Conservation (phyloP, 2,888 invertebrate species). For the Eutolmus rufibarbis region DNA sequence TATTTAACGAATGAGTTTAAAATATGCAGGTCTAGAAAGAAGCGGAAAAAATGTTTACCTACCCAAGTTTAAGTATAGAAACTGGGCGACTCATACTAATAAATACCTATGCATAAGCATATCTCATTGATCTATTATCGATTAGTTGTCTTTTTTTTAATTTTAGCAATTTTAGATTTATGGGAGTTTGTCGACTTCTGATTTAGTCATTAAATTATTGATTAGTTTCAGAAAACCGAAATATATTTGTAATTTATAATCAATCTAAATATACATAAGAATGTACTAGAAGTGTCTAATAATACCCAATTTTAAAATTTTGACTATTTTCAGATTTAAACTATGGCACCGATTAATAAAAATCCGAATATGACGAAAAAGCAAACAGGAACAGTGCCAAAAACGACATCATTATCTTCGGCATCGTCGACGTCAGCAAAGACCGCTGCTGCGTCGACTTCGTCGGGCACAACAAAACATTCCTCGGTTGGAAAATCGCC, state of each 20-base stretch:
- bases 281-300: neutral
- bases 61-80: neutral
- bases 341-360: slow-evolving; percentile 32
- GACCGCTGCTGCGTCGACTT: slow-evolving; percentile 42
- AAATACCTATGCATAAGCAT: too few relatives aligned
- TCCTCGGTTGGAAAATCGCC: slow-evolving; percentile 40
- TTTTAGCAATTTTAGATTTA: neutral
- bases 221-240: neutral
- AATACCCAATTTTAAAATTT: neutral
- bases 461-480: neutral
- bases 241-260: neutral
- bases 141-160: neutral
- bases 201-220: neutral
- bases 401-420: slow-evolving; percentile 65
- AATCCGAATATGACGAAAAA: slow-evolving; percentile 46
- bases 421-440: slow-evolving; percentile 40
- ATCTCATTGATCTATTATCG: neutral
- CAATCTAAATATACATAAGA: too few relatives aligned
- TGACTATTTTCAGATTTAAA: neutral
- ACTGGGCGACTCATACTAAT: neutral
- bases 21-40: too few relatives aligned
- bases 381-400: slow-evolving; percentile 74
- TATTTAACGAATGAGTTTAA: too few relatives aligned
- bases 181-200: neutral
- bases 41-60: too few relatives aligned